phyloP scores from a whole-genome alignment of 2,113 vertebrate species.

The Grus americana region DNA sequence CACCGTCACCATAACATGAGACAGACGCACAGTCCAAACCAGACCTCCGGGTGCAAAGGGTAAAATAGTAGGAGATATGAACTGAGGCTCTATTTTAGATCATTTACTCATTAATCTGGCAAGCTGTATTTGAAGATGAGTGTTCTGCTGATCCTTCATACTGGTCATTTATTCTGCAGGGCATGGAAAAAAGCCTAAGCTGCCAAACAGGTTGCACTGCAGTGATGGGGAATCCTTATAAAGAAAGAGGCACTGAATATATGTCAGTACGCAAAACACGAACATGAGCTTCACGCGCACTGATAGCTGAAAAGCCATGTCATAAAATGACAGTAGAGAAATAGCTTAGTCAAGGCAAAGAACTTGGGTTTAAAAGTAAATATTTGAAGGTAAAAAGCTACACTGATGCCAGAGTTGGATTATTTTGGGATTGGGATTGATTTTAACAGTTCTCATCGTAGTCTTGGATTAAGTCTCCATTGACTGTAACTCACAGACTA shows the following conservation, averaged over 20 bases:
- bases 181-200: not conserved
- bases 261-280: not conserved
- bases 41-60: not conserved
- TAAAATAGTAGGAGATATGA: not conserved
- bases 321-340: not conserved
- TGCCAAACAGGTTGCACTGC: slow-evolving; percentile 4
- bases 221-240: not conserved
- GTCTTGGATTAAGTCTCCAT: not conserved
- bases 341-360: not conserved
- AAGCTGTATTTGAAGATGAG: not conserved
- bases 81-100: not conserved
- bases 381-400: slow-evolving; percentile 8
- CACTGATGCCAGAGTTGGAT: not conserved
- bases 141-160: not conserved
- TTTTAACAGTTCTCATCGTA: not conserved
- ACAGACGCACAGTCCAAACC: not conserved
- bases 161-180: not conserved
- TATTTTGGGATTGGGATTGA: not conserved
- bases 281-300: not conserved
- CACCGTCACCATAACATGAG: not conserved
- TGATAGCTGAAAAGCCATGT: not conserved
- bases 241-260: not conserved
- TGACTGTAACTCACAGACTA: not conserved
- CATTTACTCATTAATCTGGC: not conserved
- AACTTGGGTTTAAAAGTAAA: not conserved